Evolutionary conservation across 2,113 vertebrate genomes (phyloP).

Genomic region (Stegastes partitus): DNA sequence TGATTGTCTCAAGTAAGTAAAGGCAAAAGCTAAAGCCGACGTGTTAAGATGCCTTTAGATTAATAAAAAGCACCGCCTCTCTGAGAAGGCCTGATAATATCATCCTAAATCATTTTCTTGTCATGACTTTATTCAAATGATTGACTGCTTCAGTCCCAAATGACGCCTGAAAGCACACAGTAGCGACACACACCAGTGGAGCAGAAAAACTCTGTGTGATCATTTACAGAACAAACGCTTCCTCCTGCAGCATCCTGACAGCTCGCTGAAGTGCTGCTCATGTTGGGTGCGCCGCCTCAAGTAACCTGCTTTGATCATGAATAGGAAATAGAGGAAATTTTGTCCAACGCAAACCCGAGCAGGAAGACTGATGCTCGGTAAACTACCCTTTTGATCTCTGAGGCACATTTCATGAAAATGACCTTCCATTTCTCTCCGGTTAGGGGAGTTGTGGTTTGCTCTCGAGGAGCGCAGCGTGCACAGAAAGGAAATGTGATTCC

Average conservation of each 20-base stretch:
- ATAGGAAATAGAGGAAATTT: constrained; percentile 10
- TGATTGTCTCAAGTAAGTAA: too few species aligned
- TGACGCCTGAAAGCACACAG: neutral
- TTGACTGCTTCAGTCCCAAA: neutral
- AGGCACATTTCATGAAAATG: neutral
- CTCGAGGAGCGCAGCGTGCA: neutral
- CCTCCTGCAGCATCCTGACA: constrained; percentile 18
- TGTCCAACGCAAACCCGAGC: constrained; percentile 3
- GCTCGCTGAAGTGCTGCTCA: constrained; percentile 18
- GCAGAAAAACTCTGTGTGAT: constrained; percentile 10
- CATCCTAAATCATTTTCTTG: neutral
- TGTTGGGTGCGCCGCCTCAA: neutral
- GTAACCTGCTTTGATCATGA: constrained; percentile 27
- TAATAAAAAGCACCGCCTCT: too few species aligned
- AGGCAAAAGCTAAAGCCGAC: too few species aligned
- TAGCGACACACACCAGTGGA: constrained; percentile 1
- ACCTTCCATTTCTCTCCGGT: neutral
- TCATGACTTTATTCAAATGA: neutral
- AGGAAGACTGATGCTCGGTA: constrained; percentile 13
- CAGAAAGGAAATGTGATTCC: constrained; percentile 44
- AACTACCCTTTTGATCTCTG: constrained; percentile 29
- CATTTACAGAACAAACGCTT: neutral
- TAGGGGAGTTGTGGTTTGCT: neutral
- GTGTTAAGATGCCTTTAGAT: too few species aligned
- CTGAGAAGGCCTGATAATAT: too few species aligned